Percentiles rank a stretch among this genome's conserved stretches.
These are phyloP conservation scores for Vespertilio murinus DNA, from an alignment of 2,797 vertebrate genomes.

Conservation along the genomic window DNA sequence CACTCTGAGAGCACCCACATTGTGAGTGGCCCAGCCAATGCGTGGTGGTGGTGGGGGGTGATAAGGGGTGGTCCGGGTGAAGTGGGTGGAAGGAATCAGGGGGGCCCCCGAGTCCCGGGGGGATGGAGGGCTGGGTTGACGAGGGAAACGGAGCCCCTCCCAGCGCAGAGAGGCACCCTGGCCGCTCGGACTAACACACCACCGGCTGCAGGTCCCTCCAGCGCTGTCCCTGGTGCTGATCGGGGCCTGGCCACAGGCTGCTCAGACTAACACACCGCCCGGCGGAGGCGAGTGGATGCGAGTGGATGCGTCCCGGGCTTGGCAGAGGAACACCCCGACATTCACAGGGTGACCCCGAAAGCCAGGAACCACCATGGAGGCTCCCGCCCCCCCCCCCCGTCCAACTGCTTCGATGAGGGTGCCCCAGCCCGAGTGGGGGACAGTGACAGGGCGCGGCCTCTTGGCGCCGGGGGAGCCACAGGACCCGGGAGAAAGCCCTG, in stretches of 20 bases:
- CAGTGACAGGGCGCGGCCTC: constrained; percentile 24
- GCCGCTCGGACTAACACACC: background rate
- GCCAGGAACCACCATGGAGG: rapidly evolving
- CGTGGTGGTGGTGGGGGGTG: rapidly evolving
- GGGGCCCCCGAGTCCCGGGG: background rate
- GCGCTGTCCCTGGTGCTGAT: too few species aligned
- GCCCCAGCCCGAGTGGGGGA: background rate
- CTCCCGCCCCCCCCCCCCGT: background rate
- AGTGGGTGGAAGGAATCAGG: background rate
- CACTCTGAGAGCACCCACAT: too few species aligned
- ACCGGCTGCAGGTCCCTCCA: background rate
- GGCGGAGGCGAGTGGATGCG: constrained; percentile 7
- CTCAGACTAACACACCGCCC: background rate
- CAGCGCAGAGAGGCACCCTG: background rate
- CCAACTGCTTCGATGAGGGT: too few species aligned
- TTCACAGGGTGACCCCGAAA: background rate
- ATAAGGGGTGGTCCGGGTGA: background rate
- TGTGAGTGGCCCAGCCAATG: background rate
- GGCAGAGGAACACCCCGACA: background rate
- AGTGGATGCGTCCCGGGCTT: background rate
- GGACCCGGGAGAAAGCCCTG: constrained; percentile 1
- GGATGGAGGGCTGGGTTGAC: rapidly evolving
- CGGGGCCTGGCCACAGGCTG: background rate
- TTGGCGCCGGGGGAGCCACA: background rate
- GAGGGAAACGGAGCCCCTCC: background rate